Conservation (phyloP, 2,888 invertebrate species). For the Tuberolachnus salignus region DNA sequence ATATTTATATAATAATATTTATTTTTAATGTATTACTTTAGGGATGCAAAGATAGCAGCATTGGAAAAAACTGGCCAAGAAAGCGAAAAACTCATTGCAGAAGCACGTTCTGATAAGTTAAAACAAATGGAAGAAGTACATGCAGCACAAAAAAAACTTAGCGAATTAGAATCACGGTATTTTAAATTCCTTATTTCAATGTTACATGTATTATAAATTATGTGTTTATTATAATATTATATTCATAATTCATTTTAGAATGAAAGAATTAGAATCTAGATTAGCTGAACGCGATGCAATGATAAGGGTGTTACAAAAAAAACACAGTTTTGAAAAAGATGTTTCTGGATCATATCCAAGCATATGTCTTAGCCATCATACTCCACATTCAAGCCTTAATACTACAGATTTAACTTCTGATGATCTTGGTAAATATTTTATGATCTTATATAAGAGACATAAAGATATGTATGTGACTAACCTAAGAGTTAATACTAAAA, state of each 20-base stretch:
- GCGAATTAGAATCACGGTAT: conserved; percentile 83
- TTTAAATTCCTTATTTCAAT: conserved; percentile 57
- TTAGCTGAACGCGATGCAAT: conserved; percentile 88
- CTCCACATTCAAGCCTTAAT: conserved; percentile 65
- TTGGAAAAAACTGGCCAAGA: conserved; percentile 82
- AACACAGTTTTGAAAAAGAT: conserved; percentile 76
- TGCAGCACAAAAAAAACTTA: conserved; percentile 82
- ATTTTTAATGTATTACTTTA: conserved; percentile 61
- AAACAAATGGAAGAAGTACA: conserved; percentile 89
- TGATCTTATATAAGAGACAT: not conserved
- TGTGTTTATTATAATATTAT: conserved; percentile 15
- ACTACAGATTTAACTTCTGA: conserved; percentile 61
- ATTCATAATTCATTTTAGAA: conserved; percentile 64
- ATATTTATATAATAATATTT: not conserved
- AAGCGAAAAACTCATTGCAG: conserved; percentile 82
- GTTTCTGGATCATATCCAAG: conserved; percentile 64
- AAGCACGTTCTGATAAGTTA: conserved; percentile 83
- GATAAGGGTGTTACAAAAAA: conserved; percentile 86
- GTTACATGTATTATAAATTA: not conserved
- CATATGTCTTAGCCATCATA: conserved; percentile 65
- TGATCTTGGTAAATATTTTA: conserved; percentile 63
- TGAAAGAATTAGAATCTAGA: conserved; percentile 85
- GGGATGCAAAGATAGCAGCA: conserved; percentile 84
- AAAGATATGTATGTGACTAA: too few relatives aligned
- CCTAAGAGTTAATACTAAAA: too few relatives aligned